Evolutionary conservation across 2,888 invertebrate species (phyloP), one percentile per base, ranked within the genome.

Genomic region (Physocephala rufipes): DNA sequence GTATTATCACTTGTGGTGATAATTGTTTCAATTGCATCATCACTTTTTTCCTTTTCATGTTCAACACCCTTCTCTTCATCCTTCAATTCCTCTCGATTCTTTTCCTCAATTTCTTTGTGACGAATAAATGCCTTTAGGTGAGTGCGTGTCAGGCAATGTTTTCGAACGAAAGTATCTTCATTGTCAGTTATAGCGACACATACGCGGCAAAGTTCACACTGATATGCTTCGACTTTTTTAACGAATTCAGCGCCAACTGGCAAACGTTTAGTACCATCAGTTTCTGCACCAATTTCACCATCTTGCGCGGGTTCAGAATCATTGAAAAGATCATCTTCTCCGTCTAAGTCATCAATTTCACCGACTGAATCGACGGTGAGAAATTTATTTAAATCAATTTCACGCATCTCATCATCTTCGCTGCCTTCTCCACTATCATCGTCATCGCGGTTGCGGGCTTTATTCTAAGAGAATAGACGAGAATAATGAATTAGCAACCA

Each of bases 281-380:
- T 24, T 7, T 90, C 91, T 73, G 87, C 86, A 78, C 91, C 90
- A 28, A 87, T 88, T 68, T 89, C 89, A 63, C 90, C 89, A 78
- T 90, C 90, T 13, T 77, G 77, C 61, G 87, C 86, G 45, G 86
- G 87, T 83, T 89, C 89, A n/a, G 88, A 88, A 81, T 89, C 89
- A 72, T 82, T 80, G 49, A 84, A 61, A 70, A 83, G 75, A 53
- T 87, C 87, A 72, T 87, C 87, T 82, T 89, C 89, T 70, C 88
- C 88, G 73, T 83, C 80, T 47, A 74, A 73, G 90, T 91, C 92
- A 86, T 94, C 94, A 28, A 93, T 92, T 85, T 94, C 94, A 9
- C 95, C 95, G 43, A 95, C 93, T 2, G 95, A 94, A 85, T 95
- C 95, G n/a, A 95, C 89, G 0, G 95, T 94, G 89, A 94, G 92